Conservation (phyloP, 2,888 invertebrate genomes). For the Palloptera scutellata region DNA sequence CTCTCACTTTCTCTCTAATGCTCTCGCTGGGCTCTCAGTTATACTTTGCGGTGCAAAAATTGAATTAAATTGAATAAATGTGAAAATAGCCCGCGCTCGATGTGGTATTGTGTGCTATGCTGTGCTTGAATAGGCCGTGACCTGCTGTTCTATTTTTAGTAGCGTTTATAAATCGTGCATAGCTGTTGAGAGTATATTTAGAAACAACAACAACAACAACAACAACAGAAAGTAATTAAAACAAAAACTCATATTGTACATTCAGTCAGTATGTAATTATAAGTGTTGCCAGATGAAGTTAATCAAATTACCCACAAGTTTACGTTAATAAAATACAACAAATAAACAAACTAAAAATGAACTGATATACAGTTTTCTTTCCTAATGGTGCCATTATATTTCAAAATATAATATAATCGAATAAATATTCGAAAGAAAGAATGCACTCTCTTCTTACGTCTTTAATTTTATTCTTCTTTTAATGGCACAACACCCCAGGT, state of each 20-base stretch:
- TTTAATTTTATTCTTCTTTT: too few species aligned
- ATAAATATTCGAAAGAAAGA: too few species aligned
- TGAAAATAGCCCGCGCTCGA: constrained; percentile 25
- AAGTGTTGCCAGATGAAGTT: too few species aligned
- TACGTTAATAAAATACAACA: too few species aligned
- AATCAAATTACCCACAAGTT: too few species aligned
- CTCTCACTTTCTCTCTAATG: neutral
- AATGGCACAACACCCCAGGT: too few species aligned
- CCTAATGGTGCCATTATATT: too few species aligned
- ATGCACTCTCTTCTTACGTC: too few species aligned
- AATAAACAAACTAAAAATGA: too few species aligned
- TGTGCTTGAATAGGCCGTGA: constrained; percentile 57
- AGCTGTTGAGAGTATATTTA: constrained; percentile 47
- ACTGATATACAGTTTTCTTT: too few species aligned
- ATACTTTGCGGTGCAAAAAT: neutral
- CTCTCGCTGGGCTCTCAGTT: neutral
- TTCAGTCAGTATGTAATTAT: constrained; percentile 1
- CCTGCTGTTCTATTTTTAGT: constrained; percentile 59
- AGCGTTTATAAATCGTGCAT: constrained; percentile 57
- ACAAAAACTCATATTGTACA: constrained; percentile 21
- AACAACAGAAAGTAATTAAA: constrained; percentile 34
- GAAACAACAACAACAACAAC: constrained; percentile 39
- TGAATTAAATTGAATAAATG: constrained; percentile 27
- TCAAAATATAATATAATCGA: too few species aligned
- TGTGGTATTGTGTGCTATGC: constrained; percentile 32